A percentile compares a stretch with the other conserved stretches of the same genome.
phyloP scores from a whole-genome alignment of 2,797 vertebrate genomes.

The Clarias laeviceps region DNA sequence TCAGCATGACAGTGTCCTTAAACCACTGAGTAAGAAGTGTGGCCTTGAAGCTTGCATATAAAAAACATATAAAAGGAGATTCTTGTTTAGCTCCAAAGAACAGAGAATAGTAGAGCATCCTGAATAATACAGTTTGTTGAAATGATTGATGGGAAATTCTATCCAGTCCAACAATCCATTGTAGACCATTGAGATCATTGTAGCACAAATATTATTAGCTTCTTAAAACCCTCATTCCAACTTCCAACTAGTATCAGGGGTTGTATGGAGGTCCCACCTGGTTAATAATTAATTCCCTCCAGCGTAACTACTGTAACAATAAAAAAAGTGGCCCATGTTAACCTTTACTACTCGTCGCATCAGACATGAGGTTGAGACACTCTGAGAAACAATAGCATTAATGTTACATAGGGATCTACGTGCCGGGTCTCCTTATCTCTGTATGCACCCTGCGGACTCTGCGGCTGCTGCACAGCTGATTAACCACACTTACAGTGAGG shows the following conservation, averaged over 20 bases:
- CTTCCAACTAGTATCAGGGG: constrained; percentile 13
- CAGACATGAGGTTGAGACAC: neutral
- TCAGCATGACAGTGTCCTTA: neutral
- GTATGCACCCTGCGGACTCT: constrained; percentile 13
- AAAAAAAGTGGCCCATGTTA: neutral
- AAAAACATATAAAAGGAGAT: neutral
- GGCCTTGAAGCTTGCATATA: neutral
- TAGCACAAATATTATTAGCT: neutral
- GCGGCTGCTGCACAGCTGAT: constrained; percentile 34
- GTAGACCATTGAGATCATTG: too few species aligned
- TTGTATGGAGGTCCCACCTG: neutral
- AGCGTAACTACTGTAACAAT: constrained; percentile 19
- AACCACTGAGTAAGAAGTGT: neutral
- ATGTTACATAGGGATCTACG: constrained; percentile 8
- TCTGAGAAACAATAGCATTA: constrained; percentile 14
- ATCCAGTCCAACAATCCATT: neutral
- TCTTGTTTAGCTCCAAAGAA: neutral
- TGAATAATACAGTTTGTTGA: neutral
- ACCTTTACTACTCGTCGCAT: neutral
- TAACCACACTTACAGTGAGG: constrained; percentile 6
- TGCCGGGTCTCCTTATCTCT: constrained; percentile 39
- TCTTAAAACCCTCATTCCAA: constrained; percentile 20
- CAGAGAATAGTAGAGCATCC: neutral
- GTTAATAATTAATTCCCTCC: constrained; percentile 55
- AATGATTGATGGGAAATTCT: neutral